Conservation (phyloP, 2,113 vertebrate species). For the Miniopterus natalensis region DNA sequence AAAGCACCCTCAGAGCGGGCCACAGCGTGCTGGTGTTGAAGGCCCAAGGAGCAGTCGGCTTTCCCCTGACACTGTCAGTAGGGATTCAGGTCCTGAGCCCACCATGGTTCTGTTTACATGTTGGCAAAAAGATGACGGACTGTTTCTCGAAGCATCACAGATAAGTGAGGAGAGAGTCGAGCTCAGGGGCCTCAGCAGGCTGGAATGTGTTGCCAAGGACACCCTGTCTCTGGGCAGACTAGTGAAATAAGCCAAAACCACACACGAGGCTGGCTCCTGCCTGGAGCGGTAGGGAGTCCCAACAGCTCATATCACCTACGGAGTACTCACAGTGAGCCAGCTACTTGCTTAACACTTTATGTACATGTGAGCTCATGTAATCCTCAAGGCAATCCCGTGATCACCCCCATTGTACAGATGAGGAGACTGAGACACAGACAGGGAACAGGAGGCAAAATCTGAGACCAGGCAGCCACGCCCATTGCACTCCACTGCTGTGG, state of each 20-base stretch:
- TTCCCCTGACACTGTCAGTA: background rate
- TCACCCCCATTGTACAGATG: background rate
- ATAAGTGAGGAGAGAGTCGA: background rate
- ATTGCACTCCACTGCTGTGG: background rate
- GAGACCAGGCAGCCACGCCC: no score
- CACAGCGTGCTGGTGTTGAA: background rate
- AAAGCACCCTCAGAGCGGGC: background rate
- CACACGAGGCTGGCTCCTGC: background rate
- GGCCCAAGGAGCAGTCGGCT: rapidly evolving
- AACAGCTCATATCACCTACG: rapidly evolving
- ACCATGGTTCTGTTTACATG: background rate
- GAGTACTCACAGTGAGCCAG: background rate
- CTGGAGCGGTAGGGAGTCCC: background rate
- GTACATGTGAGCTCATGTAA: background rate
- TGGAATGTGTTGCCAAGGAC: background rate
- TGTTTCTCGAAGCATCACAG: background rate
- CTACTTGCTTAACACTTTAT: background rate
- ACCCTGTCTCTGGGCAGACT: background rate
- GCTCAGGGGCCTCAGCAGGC: background rate
- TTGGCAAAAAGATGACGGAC: no score
- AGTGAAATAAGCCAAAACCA: background rate
- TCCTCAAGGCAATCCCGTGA: background rate
- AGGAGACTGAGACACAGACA: background rate
- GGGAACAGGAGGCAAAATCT: background rate
- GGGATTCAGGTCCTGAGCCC: background rate